Conservation (phyloP, 2,888 invertebrate species). For the Tridacna gigas region DNA sequence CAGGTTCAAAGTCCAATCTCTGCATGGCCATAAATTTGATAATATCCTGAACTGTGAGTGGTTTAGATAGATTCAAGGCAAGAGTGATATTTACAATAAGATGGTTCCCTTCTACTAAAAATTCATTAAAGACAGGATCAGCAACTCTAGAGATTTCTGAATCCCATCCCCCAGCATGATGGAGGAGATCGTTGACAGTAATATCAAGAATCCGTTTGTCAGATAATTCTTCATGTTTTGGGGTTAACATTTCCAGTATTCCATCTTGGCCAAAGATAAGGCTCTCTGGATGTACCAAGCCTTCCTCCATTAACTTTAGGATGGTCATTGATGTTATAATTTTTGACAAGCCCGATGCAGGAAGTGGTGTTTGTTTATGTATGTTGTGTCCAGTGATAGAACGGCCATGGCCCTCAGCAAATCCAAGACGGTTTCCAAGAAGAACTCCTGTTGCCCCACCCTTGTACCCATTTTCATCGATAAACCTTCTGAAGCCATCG, state of each 20-base stretch:
- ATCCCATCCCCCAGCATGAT: conserved; percentile 81
- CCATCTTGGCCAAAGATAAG: conserved; percentile 76
- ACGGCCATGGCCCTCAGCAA: conserved; percentile 74
- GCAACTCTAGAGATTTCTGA: conserved; percentile 69
- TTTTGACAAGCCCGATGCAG: conserved; percentile 77
- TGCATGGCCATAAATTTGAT: conserved; percentile 78
- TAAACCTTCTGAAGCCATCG: conserved; percentile 70
- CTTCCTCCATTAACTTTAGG: conserved; percentile 75
- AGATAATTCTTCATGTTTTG: conserved; percentile 49
- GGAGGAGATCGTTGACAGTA: conserved; percentile 79
- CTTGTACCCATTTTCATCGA: conserved; percentile 72
- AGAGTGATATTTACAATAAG: conserved; percentile 75
- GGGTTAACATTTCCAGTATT: conserved; percentile 67
- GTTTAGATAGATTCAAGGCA: conserved; percentile 66
- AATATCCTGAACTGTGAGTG: conserved; percentile 63
- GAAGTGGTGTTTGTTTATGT: conserved; percentile 65
- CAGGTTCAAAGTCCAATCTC: conserved; percentile 77
- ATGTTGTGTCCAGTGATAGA: conserved; percentile 70
- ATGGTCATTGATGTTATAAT: conserved; percentile 79
- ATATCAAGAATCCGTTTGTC: conserved; percentile 77
- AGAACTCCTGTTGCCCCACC: conserved; percentile 78
- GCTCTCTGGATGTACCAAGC: conserved; percentile 67
- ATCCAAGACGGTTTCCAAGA: conserved; percentile 73
- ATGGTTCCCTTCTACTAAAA: conserved; percentile 70
- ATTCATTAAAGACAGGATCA: conserved; percentile 78